Conservation (phyloP, 2,113 vertebrate genomes). For the Gallinago media region DNA sequence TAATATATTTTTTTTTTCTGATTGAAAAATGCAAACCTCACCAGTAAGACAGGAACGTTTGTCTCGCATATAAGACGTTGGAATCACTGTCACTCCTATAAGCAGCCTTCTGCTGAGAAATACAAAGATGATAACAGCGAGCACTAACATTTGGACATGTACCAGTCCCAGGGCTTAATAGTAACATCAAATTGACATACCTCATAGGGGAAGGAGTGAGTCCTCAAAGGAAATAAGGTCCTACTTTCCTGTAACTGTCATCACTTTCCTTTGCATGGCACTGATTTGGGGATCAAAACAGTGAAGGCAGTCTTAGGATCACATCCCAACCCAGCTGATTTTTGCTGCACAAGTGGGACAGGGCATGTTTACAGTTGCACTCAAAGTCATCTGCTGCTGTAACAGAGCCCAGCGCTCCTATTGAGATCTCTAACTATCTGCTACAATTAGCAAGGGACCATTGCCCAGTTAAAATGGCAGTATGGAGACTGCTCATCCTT, state of each 20-base stretch:
- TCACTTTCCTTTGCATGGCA: background rate
- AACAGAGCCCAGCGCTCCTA: background rate
- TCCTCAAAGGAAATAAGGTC: background rate
- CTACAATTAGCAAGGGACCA: background rate
- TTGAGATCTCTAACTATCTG: background rate
- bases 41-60: background rate
- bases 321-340: background rate
- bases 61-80: background rate
- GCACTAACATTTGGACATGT: background rate
- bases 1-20: background rate
- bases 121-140: background rate
- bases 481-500: background rate
- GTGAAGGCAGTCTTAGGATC: background rate
- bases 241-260: background rate
- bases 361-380: background rate
- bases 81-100: background rate
- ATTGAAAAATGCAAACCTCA: background rate
- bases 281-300: background rate
- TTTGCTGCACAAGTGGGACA: background rate
- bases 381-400: background rate
- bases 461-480: background rate
- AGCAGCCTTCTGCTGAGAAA: background rate
- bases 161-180: background rate
- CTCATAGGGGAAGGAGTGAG: background rate
- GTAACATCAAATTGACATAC: background rate